A percentile compares a stretch with the other conserved stretches of the same genome.
Evolutionary conservation across 2,888 invertebrate genomes (phyloP).

Genomic region (Epinotia demarniana): DNA sequence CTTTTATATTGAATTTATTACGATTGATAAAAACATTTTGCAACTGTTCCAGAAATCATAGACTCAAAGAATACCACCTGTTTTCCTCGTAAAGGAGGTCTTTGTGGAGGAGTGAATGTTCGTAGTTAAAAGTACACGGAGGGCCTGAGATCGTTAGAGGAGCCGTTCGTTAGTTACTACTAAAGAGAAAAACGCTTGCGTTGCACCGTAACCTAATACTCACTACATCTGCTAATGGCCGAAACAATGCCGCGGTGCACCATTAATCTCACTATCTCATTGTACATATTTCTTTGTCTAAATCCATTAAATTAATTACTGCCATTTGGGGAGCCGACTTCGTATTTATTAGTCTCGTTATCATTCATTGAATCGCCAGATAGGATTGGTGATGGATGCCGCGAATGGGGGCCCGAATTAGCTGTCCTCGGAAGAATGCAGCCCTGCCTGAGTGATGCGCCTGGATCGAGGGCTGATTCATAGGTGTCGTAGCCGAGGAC

Average conservation of each 20-base stretch:
- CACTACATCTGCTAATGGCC: conserved; percentile 65
- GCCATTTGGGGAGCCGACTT: conserved; percentile 79
- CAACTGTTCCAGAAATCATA: not conserved
- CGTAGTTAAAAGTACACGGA: not conserved
- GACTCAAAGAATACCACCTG: not conserved
- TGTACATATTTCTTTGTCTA: conserved; percentile 84
- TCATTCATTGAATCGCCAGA: conserved; percentile 83
- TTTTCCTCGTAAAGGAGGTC: not conserved
- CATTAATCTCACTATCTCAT: conserved; percentile 82
- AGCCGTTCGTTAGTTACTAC: conserved; percentile 71
- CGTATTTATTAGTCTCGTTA: conserved; percentile 84
- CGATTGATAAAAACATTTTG: too few relatives aligned
- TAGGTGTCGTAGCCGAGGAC: conserved; percentile 71
- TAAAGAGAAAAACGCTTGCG: conserved; percentile 62
- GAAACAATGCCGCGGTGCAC: conserved; percentile 69
- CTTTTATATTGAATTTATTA: not conserved
- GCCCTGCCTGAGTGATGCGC: conserved; percentile 76
- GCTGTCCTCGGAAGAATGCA: conserved; percentile 81
- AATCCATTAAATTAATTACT: conserved; percentile 84
- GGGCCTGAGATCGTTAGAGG: conserved; percentile 7
- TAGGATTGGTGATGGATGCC: conserved; percentile 77
- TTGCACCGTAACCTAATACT: conserved; percentile 52
- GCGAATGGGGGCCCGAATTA: conserved; percentile 79
- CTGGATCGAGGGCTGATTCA: conserved; percentile 67
- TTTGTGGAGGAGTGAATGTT: conserved; percentile 10